Percentiles rank a stretch among this genome's conserved stretches.
Evolutionary conservation across 2,888 invertebrate species (phyloP).

Genomic region (Thecocarcelia acutangulata): DNA sequence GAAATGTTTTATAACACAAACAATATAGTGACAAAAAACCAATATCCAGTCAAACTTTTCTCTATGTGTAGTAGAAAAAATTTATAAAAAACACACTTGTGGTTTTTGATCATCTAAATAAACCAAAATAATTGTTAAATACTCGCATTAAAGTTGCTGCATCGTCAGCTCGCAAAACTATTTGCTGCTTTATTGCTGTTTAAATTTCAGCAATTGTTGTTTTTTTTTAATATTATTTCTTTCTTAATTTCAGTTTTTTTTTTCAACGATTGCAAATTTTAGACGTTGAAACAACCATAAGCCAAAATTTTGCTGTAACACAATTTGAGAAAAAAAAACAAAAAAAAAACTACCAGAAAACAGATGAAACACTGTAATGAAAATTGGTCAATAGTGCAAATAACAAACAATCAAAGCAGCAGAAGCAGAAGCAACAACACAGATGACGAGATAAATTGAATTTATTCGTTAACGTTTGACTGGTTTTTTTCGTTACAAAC

Average conservation of each 20-base stretch:
- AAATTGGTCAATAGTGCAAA: conserved; percentile 68
- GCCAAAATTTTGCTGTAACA: conserved; percentile 31
- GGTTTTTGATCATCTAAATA: conserved; percentile 1
- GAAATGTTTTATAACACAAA: too few relatives aligned
- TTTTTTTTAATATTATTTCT: not conserved
- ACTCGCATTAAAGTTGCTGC: conserved; percentile 42
- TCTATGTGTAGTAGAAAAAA: not conserved
- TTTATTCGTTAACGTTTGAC: conserved; percentile 37
- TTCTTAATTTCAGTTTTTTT: conserved; percentile 1
- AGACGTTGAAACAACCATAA: conserved; percentile 2
- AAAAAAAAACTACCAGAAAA: conserved; percentile 1
- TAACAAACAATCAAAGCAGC: conserved; percentile 30
- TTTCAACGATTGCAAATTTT: conserved; percentile 33
- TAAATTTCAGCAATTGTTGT: conserved; percentile 44
- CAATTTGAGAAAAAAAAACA: conserved; percentile 19
- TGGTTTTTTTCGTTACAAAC: conserved; percentile 43
- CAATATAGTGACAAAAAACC: too few relatives aligned
- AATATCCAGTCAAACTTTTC: too few relatives aligned
- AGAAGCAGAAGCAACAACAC: conserved; percentile 5
- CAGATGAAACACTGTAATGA: conserved; percentile 47
- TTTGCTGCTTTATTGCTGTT: conserved; percentile 15
- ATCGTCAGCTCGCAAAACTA: conserved; percentile 21
- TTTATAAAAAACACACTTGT: not conserved
- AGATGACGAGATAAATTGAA: conserved; percentile 17
- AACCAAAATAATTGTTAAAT: conserved; percentile 51